Evolutionary conservation across 2,888 invertebrate species (phyloP), one percentile per base, ranked within the genome.

Genomic region (Lysandra coridon): DNA sequence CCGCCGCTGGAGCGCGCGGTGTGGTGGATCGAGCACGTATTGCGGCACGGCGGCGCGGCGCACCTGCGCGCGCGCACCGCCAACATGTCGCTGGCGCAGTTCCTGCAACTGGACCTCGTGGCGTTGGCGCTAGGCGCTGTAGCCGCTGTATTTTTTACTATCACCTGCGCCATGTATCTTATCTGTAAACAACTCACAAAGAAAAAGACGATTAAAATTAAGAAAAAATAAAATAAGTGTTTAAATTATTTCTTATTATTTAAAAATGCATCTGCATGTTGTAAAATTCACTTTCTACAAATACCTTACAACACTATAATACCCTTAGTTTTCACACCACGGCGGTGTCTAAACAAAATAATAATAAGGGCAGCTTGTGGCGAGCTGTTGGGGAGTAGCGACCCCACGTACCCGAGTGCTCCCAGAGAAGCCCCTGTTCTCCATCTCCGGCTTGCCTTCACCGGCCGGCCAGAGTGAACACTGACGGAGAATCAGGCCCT

Each of bases 21-120:
- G 37, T 89, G 88, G 87, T 88, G 88, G 88, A 87, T 87, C 14
- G 89, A 90, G 80, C 88, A 90, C 80, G 87, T 89, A 17, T 81
- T 90, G 49, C 83, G 88, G 40, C 87, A 89, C 81, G 84, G 86
- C 79, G 88, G 89, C 5, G 87, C 82, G 62, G 87, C 82, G 64
- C 89, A 90, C 81, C 83, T 90, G 23, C 83, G 84, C 7, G 74
- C 84, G 4, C 83, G 83, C 1, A 82, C 82, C 14, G 85, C 85
- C 14, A 82, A 83, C 80, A 80, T 84, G 73, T 37, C 82, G 53
- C 82, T 81, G 82, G 10, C 74, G 0, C 77, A 82, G 37, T 84
- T 83, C 79, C 80, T 80, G 23, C 84, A 85, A 64, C 10, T 83
- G 12, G 81, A 85, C 23, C 79, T 85, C 12, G 49, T 80, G 1